Evolutionary conservation across 2,888 invertebrate genomes (phyloP), one percentile per base, ranked within the genome.

Genomic region (Escarpia spicata): DNA sequence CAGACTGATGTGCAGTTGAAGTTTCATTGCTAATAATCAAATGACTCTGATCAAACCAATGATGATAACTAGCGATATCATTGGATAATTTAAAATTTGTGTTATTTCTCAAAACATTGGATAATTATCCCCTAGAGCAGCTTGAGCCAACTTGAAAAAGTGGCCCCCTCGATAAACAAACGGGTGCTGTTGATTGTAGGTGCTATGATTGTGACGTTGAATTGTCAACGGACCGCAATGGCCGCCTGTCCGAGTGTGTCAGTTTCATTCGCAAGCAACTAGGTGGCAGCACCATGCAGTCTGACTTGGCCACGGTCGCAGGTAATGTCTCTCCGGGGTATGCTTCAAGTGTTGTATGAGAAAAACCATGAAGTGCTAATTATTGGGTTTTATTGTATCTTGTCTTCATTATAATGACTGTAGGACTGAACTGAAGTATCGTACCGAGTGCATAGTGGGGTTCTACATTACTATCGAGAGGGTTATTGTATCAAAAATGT

Each of bases 221-320:
- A 91, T 94, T 96, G 6, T 93, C 94, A 1, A 92, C 94, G 26
- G 95, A 95, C 15, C 94, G 93, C n/a, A 92, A 90, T 31, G 75
- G 75, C 4, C 75, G 75, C 26, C 75, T 75, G 19, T 75, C 75
- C 91, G 98, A 98, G 95, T 97, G 98, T 95, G 97, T 98, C 92
- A 98, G 98, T 94, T 97, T 97, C 95, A 97, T 98, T 31, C 98
- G 97, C 95, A 98, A 97, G 94, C 97, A 97, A 43, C 89, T 94
- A 92, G 92, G 93, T 19, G 52, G 92, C 3, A 90, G 60, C 19
- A 45, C 58, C 58, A n/a, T 58, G n/a, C 91, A 92, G 26, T 19
- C 91, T 4, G 91, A 43, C 2, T 19, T 15, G 90, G 43, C 90
- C 60, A 10, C 89, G 26, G 75, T 75, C 26, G 75, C 75, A 75